Conservation (phyloP, 2,797 vertebrate species). For the Parambassis ranga region DNA sequence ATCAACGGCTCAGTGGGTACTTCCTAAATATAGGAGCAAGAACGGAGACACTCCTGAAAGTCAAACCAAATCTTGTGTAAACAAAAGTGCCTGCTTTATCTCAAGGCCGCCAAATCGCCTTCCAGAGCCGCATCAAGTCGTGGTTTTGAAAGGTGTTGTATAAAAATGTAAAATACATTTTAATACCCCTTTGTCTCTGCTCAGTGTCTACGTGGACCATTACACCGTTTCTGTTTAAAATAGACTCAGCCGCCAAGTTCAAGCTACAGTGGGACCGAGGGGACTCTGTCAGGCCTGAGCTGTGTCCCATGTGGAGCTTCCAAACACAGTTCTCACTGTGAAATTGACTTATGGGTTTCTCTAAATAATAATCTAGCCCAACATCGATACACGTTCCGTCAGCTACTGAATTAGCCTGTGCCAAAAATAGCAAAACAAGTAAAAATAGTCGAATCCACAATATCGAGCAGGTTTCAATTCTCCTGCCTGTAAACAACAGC, state of each 20-base stretch:
- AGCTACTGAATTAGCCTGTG: conserved; percentile 35
- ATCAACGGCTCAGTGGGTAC: conserved; percentile 79
- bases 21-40: conserved; percentile 84
- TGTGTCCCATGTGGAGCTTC: conserved; percentile 27
- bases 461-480: conserved; percentile 50
- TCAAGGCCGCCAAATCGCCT: conserved; percentile 75
- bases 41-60: conserved; percentile 81
- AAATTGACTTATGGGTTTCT: conserved; percentile 29
- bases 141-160: conserved; percentile 76
- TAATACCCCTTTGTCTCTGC: conserved; percentile 64
- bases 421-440: conserved; percentile 59
- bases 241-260: conserved; percentile 41
- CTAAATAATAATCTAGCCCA: conserved; percentile 42
- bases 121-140: conserved; percentile 77
- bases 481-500: conserved; percentile 31
- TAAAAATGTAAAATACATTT: conserved; percentile 69
- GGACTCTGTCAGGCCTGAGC: conserved; percentile 12
- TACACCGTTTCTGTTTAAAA: conserved; percentile 54
- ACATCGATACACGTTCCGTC: conserved; percentile 47
- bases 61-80: conserved; percentile 83
- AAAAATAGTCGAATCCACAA: conserved; percentile 62
- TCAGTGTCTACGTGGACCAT: conserved; percentile 59
- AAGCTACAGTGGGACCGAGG: conserved; percentile 12
- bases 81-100: conserved; percentile 81
- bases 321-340: conserved; percentile 10